Conservation (phyloP, 1,140 invertebrate species). For the Drosophila malerkotliana region DNA sequence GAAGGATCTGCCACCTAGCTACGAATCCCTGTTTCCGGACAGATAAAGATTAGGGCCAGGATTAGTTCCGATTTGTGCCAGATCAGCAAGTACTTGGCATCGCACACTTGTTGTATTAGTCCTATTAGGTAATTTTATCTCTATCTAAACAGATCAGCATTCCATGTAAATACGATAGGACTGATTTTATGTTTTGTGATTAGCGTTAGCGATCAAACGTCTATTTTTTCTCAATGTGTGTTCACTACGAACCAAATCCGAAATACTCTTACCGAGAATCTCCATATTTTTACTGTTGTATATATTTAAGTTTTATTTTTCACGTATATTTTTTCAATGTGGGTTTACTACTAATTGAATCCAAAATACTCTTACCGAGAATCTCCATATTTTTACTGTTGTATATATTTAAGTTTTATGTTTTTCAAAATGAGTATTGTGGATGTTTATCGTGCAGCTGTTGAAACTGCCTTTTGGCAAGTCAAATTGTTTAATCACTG, state of each 20-base stretch:
- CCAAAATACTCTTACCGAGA: slow-evolving; percentile 16
- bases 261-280: slow-evolving; percentile 17
- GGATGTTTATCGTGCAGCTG: slow-evolving; percentile 16
- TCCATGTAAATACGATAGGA: slow-evolving; percentile 73
- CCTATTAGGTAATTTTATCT: slow-evolving; percentile 46
- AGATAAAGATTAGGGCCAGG: slow-evolving; percentile 61
- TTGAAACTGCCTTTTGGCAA: slow-evolving; percentile 40
- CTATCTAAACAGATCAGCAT: slow-evolving; percentile 29
- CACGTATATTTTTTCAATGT: too few species aligned
- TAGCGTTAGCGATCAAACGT: slow-evolving; percentile 43
- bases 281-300: slow-evolving; percentile 32
- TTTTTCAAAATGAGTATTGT: slow-evolving; percentile 8
- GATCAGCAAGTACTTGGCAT: slow-evolving; percentile 43
- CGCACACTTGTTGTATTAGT: slow-evolving; percentile 48
- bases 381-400: slow-evolving; percentile 24
- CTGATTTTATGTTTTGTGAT: slow-evolving; percentile 68
- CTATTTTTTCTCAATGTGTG: slow-evolving; percentile 52
- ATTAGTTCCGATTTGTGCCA: slow-evolving; percentile 64
- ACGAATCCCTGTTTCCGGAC: slow-evolving; percentile 81
- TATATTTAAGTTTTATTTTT: slow-evolving; percentile 40
- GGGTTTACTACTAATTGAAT: slow-evolving; percentile 51
- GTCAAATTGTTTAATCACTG: slow-evolving; percentile 49
- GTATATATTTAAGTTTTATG: slow-evolving; percentile 45
- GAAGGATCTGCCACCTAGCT: slow-evolving; percentile 82
- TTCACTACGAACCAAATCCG: slow-evolving; percentile 47